Evolutionary conservation across 2,888 invertebrate species (phyloP), one percentile per base, ranked within the genome.

Genomic region (Marasmarcha lunaedactyla): DNA sequence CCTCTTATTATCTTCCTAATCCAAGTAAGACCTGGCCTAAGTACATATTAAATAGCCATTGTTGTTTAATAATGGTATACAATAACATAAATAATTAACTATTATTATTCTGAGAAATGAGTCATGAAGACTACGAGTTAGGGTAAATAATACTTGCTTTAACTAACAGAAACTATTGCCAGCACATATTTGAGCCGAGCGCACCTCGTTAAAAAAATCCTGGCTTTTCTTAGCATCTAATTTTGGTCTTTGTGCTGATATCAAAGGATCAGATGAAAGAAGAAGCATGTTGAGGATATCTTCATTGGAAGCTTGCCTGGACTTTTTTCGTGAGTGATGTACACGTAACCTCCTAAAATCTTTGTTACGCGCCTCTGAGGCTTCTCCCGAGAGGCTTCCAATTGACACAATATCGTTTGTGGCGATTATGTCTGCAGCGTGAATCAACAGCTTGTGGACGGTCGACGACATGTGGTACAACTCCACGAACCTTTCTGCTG

Each of bases 401-500:
- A 48, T 48, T 6, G 45, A 42, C 11, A 45, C 39, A 15, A 46
- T 40, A 14, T 2, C 33, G 26, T 43, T 39, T 12, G 13, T 15
- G 9, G 39, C 38, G 11, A 45, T 45, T 11, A 43, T 46, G n/a
- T 43, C 43, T 6, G 40, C 43, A 10, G 43, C 42, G 37, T 47
- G 47, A 1, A 45, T 41, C 2, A 45, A 25, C 10, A 48, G n/a
- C 14, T 44, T 48, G 33, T 48, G 43, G 1, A 46, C 42, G 5
- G 43, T 47, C 15, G 45, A 38, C 4, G 45, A 38, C 43, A 47
- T 47, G 33, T 42, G 33, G 35, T 47, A 45, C 12, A 43, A 37
- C 14, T 43, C 40, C 9, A 47, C 35, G 35, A 45, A 48, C 35
- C 36, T 39, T 37, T 47, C 15, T 4, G 39, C 40, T 6, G 44